Percentiles rank a stretch among this genome's conserved stretches.
phyloP scores from a whole-genome alignment of 2,113 vertebrate genomes.

The Monopterus albus region DNA sequence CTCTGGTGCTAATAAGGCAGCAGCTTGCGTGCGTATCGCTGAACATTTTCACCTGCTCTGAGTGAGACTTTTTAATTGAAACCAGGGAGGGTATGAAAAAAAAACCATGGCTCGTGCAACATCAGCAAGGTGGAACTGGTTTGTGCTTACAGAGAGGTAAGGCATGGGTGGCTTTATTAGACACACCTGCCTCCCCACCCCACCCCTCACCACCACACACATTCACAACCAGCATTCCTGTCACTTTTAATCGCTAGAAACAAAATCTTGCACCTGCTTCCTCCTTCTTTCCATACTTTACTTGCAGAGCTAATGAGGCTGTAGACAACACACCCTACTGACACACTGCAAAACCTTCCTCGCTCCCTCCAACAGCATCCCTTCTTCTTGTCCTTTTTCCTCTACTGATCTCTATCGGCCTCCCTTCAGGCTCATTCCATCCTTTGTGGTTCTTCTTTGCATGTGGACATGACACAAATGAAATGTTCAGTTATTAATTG shows the following conservation, averaged over 20 bases:
- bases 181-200: no score
- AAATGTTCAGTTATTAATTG: slow-evolving; percentile 74
- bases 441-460: slow-evolving; percentile 16
- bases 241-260: slow-evolving; percentile 45
- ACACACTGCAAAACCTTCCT: slow-evolving; percentile 23
- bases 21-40: slow-evolving; percentile 18
- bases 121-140: slow-evolving; percentile 13
- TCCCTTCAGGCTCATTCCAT: slow-evolving; percentile 23
- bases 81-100: neutral
- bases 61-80: slow-evolving; percentile 39
- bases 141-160: slow-evolving; percentile 54
- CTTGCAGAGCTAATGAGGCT: slow-evolving; percentile 50
- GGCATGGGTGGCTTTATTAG: slow-evolving; percentile 19
- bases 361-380: slow-evolving; percentile 6
- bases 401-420: slow-evolving; percentile 22
- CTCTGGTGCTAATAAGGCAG: slow-evolving; percentile 34
- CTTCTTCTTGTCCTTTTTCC: neutral
- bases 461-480: slow-evolving; percentile 26
- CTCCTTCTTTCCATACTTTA: slow-evolving; percentile 33
- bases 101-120: slow-evolving; percentile 24
- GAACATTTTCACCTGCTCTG: slow-evolving; percentile 26
- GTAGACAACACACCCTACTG: slow-evolving; percentile 57
- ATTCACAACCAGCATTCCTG: slow-evolving; percentile 29
- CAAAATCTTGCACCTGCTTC: slow-evolving; percentile 40
- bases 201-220: slow-evolving; percentile 1